Conservation (phyloP, 2,888 invertebrate genomes). For the Dexiosoma caninum region DNA sequence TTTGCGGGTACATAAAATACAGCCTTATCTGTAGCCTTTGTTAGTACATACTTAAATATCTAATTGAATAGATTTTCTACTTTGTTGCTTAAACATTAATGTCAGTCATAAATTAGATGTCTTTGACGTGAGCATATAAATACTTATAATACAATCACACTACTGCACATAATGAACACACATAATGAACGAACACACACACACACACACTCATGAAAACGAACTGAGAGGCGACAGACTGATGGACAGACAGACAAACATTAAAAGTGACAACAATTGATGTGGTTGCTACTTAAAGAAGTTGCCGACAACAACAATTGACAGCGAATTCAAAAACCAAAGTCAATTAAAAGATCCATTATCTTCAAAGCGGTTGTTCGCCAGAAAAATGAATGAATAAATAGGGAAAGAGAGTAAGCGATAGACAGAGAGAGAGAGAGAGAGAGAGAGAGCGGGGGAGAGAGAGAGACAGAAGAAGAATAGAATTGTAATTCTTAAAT, state of each 20-base stretch:
- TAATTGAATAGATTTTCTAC: conserved; percentile 72
- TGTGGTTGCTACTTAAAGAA: conserved; percentile 55
- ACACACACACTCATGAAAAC: conserved; percentile 1
- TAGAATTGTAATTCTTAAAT: background rate
- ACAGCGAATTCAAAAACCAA: conserved; percentile 42
- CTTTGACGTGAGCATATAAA: conserved; percentile 66
- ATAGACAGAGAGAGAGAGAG: background rate
- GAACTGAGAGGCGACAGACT: background rate
- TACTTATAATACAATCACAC: conserved; percentile 13
- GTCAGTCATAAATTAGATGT: conserved; percentile 71
- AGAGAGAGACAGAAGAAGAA: background rate
- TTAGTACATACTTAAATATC: conserved; percentile 37
- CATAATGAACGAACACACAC: conserved; percentile 32
- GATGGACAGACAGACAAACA: background rate
- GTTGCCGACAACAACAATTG: conserved; percentile 53
- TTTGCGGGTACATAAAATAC: conserved; percentile 50
- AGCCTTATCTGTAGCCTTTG: conserved; percentile 50
- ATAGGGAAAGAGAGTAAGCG: no score
- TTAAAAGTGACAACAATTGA: conserved; percentile 36
- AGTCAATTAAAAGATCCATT: conserved; percentile 52
- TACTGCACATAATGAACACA: conserved; percentile 27
- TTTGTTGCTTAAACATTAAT: conserved; percentile 74
- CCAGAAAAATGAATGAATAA: background rate
- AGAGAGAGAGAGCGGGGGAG: background rate
- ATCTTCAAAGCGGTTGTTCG: conserved; percentile 20